phyloP scores from a whole-genome alignment of 1,140 invertebrate genomes.

The Galendromus occidentalis region DNA sequence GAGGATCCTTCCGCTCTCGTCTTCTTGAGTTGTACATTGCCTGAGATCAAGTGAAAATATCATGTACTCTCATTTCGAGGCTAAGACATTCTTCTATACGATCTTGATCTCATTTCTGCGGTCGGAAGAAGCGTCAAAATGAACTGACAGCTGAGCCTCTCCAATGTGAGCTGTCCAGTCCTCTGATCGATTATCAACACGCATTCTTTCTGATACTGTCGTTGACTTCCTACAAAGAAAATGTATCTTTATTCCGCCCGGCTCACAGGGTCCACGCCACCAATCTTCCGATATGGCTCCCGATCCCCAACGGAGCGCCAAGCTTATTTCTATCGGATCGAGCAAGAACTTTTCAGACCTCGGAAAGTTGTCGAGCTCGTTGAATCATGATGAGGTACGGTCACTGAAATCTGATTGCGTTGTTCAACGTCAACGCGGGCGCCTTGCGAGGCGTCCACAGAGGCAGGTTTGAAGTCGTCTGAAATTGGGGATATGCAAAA shows the following conservation, averaged over 20 bases:
- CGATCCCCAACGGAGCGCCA: too few relatives aligned
- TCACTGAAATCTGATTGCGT: constrained; percentile 68
- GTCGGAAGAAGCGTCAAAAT: constrained; percentile 53
- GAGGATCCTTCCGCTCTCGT: constrained; percentile 1
- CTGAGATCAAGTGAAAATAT: neutral
- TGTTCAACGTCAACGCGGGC: constrained; percentile 66
- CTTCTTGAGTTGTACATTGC: constrained; percentile 7
- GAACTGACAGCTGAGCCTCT: constrained; percentile 69
- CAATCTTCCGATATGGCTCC: too few relatives aligned
- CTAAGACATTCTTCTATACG: neutral
- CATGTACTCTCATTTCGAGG: neutral
- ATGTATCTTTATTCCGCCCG: neutral
- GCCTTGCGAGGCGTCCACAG: constrained; percentile 72
- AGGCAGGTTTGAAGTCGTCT: constrained; percentile 96
- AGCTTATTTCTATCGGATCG: too few relatives aligned
- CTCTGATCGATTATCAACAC: constrained; percentile 74
- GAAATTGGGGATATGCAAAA: constrained; percentile 25
- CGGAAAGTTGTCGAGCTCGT: constrained; percentile 3
- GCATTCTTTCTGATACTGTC: constrained; percentile 76
- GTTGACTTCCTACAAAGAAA: constrained; percentile 54
- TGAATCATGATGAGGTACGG: constrained; percentile 59
- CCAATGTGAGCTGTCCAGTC: constrained; percentile 76
- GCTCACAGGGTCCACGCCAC: too few relatives aligned
- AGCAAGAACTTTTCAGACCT: constrained; percentile 8
- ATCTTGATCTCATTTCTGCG: neutral